Conservation (phyloP, 2,888 invertebrate genomes). For the Dolomedes plantarius region DNA sequence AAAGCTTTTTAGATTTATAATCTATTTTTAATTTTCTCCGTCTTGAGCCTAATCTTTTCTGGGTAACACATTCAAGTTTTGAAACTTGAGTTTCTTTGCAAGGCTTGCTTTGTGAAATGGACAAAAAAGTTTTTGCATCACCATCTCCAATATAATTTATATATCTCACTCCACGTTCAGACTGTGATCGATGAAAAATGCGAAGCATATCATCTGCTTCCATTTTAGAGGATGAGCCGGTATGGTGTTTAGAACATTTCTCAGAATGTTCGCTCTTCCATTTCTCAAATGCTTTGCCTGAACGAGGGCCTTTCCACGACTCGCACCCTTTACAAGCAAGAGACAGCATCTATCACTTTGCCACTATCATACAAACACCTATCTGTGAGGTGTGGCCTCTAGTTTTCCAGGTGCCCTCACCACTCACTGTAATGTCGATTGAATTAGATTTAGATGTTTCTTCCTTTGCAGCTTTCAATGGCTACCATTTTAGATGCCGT, state of each 20-base stretch:
- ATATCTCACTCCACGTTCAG: background rate
- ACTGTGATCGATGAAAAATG: background rate
- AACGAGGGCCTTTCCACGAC: background rate
- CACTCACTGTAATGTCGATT: background rate
- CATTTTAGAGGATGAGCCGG: background rate
- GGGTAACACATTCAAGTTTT: background rate
- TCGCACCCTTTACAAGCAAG: background rate
- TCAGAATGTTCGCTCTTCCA: background rate
- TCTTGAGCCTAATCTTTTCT: background rate
- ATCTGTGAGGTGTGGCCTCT: background rate
- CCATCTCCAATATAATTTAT: background rate
- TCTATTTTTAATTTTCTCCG: background rate
- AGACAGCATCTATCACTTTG: background rate
- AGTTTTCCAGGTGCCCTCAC: background rate
- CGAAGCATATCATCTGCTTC: background rate
- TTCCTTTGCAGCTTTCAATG: background rate
- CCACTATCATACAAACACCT: background rate
- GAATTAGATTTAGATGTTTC: background rate
- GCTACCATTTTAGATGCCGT: background rate
- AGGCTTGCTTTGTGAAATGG: too few relatives aligned
- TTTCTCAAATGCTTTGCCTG: background rate
- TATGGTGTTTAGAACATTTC: background rate
- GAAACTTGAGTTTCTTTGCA: too few relatives aligned
- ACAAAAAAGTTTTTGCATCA: background rate
- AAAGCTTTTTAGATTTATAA: background rate